Conservation (phyloP, 2,113 vertebrate genomes). For the Podarcis cretensis region DNA sequence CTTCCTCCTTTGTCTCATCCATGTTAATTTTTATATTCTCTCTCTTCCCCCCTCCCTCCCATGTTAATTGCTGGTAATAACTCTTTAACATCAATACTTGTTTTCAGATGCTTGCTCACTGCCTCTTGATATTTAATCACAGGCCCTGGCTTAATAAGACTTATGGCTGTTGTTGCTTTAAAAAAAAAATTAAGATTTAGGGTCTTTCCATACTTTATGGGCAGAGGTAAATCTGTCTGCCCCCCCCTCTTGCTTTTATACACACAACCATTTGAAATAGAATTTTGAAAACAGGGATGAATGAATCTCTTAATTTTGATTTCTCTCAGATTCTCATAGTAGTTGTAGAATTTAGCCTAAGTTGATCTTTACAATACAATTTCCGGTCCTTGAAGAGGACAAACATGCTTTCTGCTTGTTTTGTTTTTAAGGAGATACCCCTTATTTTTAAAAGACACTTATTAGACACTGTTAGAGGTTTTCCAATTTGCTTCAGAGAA, state of each 20-base stretch:
- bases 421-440: not conserved
- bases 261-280: too few relatives aligned
- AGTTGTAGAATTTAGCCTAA: not conserved
- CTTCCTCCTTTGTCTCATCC: not conserved
- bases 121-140: not conserved
- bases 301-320: too few relatives aligned
- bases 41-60: not conserved
- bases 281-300: too few relatives aligned
- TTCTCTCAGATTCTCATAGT: too few relatives aligned
- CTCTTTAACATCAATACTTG: slow-evolving; percentile 22
- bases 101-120: slow-evolving; percentile 14
- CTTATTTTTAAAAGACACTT: not conserved
- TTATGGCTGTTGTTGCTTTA: too few relatives aligned
- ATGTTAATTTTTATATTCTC: not conserved
- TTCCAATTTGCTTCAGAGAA: not conserved
- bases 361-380: not conserved
- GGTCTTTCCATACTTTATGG: too few relatives aligned
- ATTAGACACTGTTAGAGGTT: not conserved
- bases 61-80: slow-evolving; percentile 22
- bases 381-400: not conserved
- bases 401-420: not conserved
- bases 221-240: too few relatives aligned
- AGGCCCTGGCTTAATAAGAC: too few relatives aligned
- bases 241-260: too few relatives aligned
- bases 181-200: too few relatives aligned